These are phyloP conservation scores for Brassicogethes aeneus DNA, from an alignment of 2,888 invertebrate genomes.

Conservation along the genomic window DNA sequence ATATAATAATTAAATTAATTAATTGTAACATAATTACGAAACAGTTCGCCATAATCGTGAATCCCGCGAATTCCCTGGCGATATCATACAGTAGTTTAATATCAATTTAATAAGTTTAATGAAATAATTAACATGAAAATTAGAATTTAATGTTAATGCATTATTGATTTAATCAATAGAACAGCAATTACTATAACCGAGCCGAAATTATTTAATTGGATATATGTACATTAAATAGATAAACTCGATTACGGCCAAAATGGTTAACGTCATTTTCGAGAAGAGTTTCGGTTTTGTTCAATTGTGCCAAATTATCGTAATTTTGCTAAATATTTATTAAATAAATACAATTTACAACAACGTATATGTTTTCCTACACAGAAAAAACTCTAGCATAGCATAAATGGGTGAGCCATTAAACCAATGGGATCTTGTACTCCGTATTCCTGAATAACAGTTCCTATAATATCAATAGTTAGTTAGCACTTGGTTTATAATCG, in stretches of 20 bases:
- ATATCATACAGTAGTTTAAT: slow-evolving; percentile 1
- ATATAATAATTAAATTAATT: too few relatives aligned
- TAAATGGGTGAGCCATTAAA: too few relatives aligned
- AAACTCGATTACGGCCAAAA: slow-evolving; percentile 21
- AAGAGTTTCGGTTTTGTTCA: background rate
- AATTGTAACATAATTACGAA: too few relatives aligned
- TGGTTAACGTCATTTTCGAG: background rate
- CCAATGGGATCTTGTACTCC: too few relatives aligned
- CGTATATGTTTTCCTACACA: too few relatives aligned
- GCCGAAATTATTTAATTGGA: slow-evolving; percentile 24
- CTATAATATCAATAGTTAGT: too few relatives aligned
- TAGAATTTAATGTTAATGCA: slow-evolving; percentile 6
- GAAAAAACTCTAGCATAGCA: too few relatives aligned
- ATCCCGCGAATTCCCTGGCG: background rate
- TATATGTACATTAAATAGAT: slow-evolving; percentile 23
- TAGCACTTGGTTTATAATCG: too few relatives aligned
- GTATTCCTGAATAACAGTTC: too few relatives aligned
- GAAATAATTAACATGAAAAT: slow-evolving; percentile 6
- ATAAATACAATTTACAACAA: too few relatives aligned
- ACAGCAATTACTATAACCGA: slow-evolving; percentile 17
- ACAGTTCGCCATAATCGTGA: background rate
- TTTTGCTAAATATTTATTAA: too few relatives aligned
- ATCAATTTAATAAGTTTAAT: slow-evolving; percentile 3
- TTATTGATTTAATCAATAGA: slow-evolving; percentile 11
- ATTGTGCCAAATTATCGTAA: too few relatives aligned